These are phyloP conservation scores for Myoxocephalus aenaeus DNA, from an alignment of 2,797 vertebrate genomes.

Conservation along the genomic window DNA sequence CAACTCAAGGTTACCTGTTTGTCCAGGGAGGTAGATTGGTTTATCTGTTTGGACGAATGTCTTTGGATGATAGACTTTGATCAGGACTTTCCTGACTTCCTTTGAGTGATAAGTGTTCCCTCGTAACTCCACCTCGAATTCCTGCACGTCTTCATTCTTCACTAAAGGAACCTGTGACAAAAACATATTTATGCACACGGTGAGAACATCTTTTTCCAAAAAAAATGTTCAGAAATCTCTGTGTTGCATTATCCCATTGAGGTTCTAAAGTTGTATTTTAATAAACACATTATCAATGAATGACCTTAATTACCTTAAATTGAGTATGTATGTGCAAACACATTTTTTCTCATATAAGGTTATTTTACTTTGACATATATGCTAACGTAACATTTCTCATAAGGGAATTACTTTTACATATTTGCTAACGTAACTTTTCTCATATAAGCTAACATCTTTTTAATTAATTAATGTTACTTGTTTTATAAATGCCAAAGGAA, in stretches of 20 bases:
- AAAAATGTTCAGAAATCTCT: not conserved
- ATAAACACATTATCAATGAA: too few relatives aligned
- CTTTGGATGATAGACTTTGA: conserved; percentile 70
- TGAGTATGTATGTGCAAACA: too few relatives aligned
- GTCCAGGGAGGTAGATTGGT: conserved; percentile 89
- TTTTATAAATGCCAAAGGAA: not conserved
- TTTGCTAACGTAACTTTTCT: too few relatives aligned
- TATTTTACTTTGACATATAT: too few relatives aligned
- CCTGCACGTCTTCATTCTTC: conserved; percentile 6
- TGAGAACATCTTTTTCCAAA: not conserved
- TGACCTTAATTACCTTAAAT: conserved; percentile 42
- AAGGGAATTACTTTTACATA: too few relatives aligned
- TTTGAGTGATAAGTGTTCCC: conserved; percentile 81
- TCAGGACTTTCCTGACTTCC: conserved; percentile 80
- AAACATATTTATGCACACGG: not conserved
- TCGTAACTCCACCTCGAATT: conserved; percentile 74
- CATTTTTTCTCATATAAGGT: conserved; percentile 5
- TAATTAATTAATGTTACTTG: conserved; percentile 11
- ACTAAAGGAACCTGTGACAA: conserved; percentile 68
- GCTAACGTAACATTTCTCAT: too few relatives aligned
- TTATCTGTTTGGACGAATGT: conserved; percentile 92
- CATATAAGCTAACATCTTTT: too few relatives aligned
- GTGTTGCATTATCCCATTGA: not conserved
- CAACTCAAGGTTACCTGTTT: conserved; percentile 75
- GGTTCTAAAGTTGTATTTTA: too few relatives aligned